A percentile compares a stretch with the other conserved stretches of the same genome.
These are phyloP conservation scores for Glossosoma conforme DNA, from an alignment of 1,140 invertebrate species.

Conservation along the genomic window DNA sequence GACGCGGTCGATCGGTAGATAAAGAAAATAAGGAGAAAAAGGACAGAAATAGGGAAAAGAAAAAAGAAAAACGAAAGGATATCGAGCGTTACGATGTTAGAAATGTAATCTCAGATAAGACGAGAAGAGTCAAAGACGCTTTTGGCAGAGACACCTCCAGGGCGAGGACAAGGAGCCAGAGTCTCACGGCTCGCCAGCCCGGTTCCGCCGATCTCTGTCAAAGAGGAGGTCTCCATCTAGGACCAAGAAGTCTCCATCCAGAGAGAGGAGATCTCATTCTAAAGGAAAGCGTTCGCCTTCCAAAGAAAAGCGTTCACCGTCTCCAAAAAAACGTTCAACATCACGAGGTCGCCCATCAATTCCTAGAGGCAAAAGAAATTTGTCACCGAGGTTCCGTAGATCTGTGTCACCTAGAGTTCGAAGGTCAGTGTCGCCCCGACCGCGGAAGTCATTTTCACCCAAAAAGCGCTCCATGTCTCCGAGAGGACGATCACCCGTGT, in stretches of 20 bases:
- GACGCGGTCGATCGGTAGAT: constrained; percentile 37
- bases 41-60: constrained; percentile 42
- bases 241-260: constrained; percentile 34
- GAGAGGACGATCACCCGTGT: constrained; percentile 18
- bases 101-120: constrained; percentile 67
- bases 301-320: constrained; percentile 30
- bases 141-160: constrained; percentile 69
- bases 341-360: constrained; percentile 30
- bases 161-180: constrained; percentile 30
- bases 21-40: constrained; percentile 41
- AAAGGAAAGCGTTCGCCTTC: constrained; percentile 3
- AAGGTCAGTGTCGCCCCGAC: constrained; percentile 21
- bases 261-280: constrained; percentile 25
- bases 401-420: constrained; percentile 11
- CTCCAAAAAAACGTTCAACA: constrained; percentile 27
- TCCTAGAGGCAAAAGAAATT: constrained; percentile 28
- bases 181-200: constrained; percentile 16
- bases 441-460: constrained; percentile 18
- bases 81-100: constrained; percentile 77
- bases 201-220: constrained; percentile 32
- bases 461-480: constrained; percentile 20
- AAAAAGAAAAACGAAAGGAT: constrained; percentile 71
- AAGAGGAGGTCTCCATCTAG: constrained; percentile 37
- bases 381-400: constrained; percentile 17
- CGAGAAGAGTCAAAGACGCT: constrained; percentile 65